Base-by-base conservation (phyloP, 2,888 invertebrate species). In the Calameuta idolon region DNA sequence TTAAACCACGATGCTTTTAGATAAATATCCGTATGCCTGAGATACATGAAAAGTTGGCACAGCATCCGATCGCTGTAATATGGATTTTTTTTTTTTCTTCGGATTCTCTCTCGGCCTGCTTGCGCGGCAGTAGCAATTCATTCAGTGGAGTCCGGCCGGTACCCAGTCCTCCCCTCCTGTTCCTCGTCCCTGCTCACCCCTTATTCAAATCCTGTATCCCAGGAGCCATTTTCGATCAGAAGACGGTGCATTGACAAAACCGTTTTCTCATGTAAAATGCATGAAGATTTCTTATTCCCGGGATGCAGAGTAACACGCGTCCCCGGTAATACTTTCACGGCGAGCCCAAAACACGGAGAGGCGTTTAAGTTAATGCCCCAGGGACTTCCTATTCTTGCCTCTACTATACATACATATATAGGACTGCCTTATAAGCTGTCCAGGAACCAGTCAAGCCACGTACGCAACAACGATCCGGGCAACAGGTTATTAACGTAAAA, bases 171-270 rank as follows among this genome's bases (percentile, higher is more conserved):
- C 79, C 79, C n/a, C 30, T 33, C 81, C 82, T 83, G 82, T 83
- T 79, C 82, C 77, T 40, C 68, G 12, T 71, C 85, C 82, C 79
- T 77, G 31, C 23, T n/a, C 78, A 73, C 79, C 77, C 86, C 86
- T 88, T 88, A 88, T 88, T 88, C 87, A 88, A 88, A 88, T 88
- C 87, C 84, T 83, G 87, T 85, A 87, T 87, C 87, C 87, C 87
- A 86, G 85, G 85, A 87, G 87, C 87, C 87, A 88, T 88, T 88
- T 87, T 87, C 88, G 88, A 88, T 88, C 87, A 85, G 87, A 87
- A 87, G 87, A 87, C 84, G 87, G 85, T 23, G 23, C 87, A 88
- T 88, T 87, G 88, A 88, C 88, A 87, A 88, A 88, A 87, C 87
- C 88, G 84, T 85, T 85, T 82, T 83, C 85, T 87, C 87, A 87